Evolutionary conservation across 2,888 invertebrate genomes (phyloP).

Genomic region (Incurvaria masculella): DNA sequence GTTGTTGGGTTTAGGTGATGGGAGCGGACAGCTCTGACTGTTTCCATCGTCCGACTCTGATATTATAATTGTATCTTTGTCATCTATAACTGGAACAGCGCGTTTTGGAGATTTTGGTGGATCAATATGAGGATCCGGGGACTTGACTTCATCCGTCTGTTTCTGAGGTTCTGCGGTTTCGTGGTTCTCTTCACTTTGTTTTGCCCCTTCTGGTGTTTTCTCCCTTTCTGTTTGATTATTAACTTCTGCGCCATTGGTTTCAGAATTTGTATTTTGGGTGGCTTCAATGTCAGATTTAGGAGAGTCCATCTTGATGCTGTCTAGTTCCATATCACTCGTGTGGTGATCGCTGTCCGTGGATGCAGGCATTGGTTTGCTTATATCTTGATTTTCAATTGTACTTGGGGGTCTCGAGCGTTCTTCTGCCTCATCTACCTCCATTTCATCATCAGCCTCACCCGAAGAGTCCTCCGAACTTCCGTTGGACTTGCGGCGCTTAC

Average conservation of each 20-base stretch:
- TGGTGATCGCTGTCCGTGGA: constrained; percentile 40
- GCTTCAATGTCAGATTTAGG: constrained; percentile 43
- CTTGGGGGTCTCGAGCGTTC: constrained; percentile 26
- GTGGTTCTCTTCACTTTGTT: constrained; percentile 18
- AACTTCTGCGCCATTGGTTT: not conserved
- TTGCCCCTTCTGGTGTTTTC: not conserved
- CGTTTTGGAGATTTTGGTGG: constrained; percentile 33
- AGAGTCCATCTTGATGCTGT: constrained; percentile 49
- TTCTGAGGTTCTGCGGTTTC: constrained; percentile 20
- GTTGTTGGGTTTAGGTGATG: constrained; percentile 39
- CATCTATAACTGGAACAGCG: constrained; percentile 26
- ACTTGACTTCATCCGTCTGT: constrained; percentile 24
- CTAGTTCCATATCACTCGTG: constrained; percentile 51
- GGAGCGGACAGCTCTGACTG: constrained; percentile 48
- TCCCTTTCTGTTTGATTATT: not conserved
- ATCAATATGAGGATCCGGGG: constrained; percentile 28
- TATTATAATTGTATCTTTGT: constrained; percentile 47
- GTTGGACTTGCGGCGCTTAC: constrained; percentile 33
- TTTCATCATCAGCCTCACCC: constrained; percentile 65
- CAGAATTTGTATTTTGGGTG: constrained; percentile 19
- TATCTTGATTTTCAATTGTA: constrained; percentile 21
- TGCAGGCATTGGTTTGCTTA: constrained; percentile 39
- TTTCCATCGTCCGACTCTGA: constrained; percentile 50
- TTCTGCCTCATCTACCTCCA: constrained; percentile 61
- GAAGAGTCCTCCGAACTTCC: constrained; percentile 60